Evolutionary conservation across 2,888 invertebrate genomes (phyloP).

Genomic region (Stenoptilia bipunctidactyla): DNA sequence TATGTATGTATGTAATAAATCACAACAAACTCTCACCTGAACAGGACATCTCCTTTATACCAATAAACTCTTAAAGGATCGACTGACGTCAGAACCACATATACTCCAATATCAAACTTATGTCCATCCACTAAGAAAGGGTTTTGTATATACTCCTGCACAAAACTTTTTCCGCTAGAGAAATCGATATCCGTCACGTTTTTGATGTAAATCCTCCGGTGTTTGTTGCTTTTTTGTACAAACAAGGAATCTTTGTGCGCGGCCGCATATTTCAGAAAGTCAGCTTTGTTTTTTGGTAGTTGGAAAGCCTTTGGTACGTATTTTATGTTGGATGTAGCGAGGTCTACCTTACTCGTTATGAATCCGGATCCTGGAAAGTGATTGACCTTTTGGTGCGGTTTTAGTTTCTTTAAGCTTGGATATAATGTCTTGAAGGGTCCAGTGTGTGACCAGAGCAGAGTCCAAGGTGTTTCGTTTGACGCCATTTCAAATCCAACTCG

Average conservation of each 20-base stretch:
- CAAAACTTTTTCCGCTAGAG: constrained; percentile 79
- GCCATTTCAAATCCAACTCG: constrained; percentile 79
- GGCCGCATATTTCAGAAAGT: constrained; percentile 77
- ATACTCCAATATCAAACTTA: constrained; percentile 97
- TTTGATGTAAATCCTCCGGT: constrained; percentile 86
- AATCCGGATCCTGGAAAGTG: constrained; percentile 95
- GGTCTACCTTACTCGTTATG: constrained; percentile 90
- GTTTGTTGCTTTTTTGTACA: constrained; percentile 93
- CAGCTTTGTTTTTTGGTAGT: constrained; percentile 80
- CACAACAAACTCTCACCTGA: too few relatives aligned
- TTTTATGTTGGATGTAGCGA: constrained; percentile 82
- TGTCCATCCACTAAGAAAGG: constrained; percentile 92
- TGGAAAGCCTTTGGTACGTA: constrained; percentile 91
- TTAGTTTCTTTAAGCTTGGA: constrained; percentile 66
- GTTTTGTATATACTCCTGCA: constrained; percentile 91
- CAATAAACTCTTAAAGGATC: constrained; percentile 91
- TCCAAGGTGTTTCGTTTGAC: constrained; percentile 76
- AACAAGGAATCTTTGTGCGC: constrained; percentile 80
- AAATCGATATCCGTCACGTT: constrained; percentile 79
- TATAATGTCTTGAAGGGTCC: constrained; percentile 83
- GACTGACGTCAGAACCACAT: constrained; percentile 90
- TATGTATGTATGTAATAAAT: too few relatives aligned
- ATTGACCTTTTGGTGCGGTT: constrained; percentile 85
- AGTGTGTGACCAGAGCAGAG: constrained; percentile 93
- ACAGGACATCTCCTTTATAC: constrained; percentile 89